Evolutionary conservation across 2,888 invertebrate genomes (phyloP).

Genomic region (Nowickia ferox): DNA sequence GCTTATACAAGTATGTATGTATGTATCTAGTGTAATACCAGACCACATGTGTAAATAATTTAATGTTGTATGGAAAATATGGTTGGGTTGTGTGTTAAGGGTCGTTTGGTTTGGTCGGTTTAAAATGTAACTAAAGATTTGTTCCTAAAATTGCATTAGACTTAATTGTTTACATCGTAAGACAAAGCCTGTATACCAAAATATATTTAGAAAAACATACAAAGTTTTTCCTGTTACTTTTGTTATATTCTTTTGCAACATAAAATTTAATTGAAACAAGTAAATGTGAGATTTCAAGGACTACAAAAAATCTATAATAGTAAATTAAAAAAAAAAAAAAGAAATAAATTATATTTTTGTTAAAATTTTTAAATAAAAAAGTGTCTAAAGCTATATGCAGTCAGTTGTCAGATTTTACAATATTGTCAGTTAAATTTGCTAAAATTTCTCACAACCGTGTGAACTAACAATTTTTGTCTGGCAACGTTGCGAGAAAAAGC

Average conservation of each 20-base stretch:
- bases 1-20: background rate
- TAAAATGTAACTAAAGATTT: background rate
- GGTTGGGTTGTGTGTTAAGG: background rate
- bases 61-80: background rate
- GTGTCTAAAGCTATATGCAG: no score
- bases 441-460: no score
- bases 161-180: background rate
- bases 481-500: no score
- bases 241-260: background rate
- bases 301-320: no score
- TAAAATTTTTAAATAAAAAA: no score
- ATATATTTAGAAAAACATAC: background rate
- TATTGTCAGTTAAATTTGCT: no score
- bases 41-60: background rate
- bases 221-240: background rate
- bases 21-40: background rate
- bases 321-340: no score
- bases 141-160: background rate
- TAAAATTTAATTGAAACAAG: constrained; percentile 50
- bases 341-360: no score
- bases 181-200: background rate
- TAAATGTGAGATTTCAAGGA: background rate
- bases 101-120: background rate
- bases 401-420: no score
- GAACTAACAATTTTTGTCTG: no score